Evolutionary conservation across 1,140 invertebrate species (phyloP).

Genomic region (Psilanteris sp.): DNA sequence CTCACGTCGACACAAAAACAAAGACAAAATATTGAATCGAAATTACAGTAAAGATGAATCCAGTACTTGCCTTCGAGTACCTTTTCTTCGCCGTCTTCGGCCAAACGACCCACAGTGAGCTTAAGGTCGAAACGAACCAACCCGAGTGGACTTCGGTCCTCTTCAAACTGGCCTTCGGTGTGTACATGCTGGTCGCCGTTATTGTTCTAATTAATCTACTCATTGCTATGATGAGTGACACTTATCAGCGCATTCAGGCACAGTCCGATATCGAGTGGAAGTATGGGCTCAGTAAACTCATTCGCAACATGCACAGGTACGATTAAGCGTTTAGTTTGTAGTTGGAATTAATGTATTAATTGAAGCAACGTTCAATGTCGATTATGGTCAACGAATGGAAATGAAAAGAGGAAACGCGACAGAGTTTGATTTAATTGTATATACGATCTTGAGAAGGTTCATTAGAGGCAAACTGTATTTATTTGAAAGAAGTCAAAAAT

Average conservation of each 20-base stretch:
- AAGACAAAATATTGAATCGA: slow-evolving; percentile 70
- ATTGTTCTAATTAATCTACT: slow-evolving; percentile 98
- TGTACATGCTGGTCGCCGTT: slow-evolving; percentile 98
- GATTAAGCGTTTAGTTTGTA: slow-evolving; percentile 29
- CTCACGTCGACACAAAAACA: slow-evolving; percentile 31
- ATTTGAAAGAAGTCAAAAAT: too few relatives aligned
- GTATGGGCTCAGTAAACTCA: slow-evolving; percentile 98
- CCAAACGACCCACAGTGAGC: slow-evolving; percentile 92
- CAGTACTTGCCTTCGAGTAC: slow-evolving; percentile 95
- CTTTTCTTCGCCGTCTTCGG: slow-evolving; percentile 99
- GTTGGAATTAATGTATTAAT: too few relatives aligned
- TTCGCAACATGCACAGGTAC: slow-evolving; percentile 96
- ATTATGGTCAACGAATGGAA: too few relatives aligned
- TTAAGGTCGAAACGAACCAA: slow-evolving; percentile 84
- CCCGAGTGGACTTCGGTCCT: slow-evolving; percentile 89
- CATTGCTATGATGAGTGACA: slow-evolving; percentile 99
- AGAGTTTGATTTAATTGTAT: too few relatives aligned
- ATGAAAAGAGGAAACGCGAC: too few relatives aligned
- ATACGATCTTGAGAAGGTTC: too few relatives aligned
- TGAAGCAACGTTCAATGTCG: too few relatives aligned
- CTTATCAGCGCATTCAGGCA: slow-evolving; percentile 98
- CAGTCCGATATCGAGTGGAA: slow-evolving; percentile 99
- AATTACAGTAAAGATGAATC: slow-evolving; percentile 88
- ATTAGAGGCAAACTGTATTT: too few relatives aligned
- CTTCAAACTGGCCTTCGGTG: slow-evolving; percentile 94